These are phyloP conservation scores for Scelioninae gen. 2 DNA, from an alignment of 2,888 invertebrate species.

Conservation along the genomic window DNA sequence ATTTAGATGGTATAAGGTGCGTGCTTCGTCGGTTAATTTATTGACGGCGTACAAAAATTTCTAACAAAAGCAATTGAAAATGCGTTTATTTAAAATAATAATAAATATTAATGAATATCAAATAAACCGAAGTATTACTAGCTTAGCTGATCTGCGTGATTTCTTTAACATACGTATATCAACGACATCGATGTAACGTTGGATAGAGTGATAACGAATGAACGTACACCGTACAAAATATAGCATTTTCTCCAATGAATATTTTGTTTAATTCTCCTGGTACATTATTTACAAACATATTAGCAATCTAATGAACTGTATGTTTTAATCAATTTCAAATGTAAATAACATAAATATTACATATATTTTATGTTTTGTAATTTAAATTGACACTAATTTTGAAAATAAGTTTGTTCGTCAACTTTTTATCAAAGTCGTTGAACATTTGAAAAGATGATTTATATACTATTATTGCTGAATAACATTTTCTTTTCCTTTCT, in stretches of 20 bases:
- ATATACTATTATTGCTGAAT: too few species aligned
- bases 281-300: neutral
- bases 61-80: conserved; percentile 10
- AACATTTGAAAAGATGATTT: too few species aligned
- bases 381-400: too few species aligned
- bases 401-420: too few species aligned
- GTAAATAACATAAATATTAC: too few species aligned
- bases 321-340: too few species aligned
- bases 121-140: conserved; percentile 70
- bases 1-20: conserved; percentile 47
- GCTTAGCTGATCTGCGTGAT: conserved; percentile 67
- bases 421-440: too few species aligned
- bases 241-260: conserved; percentile 56
- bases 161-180: conserved; percentile 70
- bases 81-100: conserved; percentile 50
- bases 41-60: conserved; percentile 24
- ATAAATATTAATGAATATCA: conserved; percentile 50
- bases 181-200: conserved; percentile 57
- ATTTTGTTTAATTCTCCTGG: neutral
- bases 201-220: conserved; percentile 54
- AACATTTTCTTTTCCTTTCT: too few species aligned
- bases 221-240: conserved; percentile 57
- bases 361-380: too few species aligned
- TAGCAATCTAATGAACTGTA: neutral
- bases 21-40: conserved; percentile 33